Base-by-base conservation (phyloP, 2,113 vertebrate genomes). In the Peromyscus californicus region DNA sequence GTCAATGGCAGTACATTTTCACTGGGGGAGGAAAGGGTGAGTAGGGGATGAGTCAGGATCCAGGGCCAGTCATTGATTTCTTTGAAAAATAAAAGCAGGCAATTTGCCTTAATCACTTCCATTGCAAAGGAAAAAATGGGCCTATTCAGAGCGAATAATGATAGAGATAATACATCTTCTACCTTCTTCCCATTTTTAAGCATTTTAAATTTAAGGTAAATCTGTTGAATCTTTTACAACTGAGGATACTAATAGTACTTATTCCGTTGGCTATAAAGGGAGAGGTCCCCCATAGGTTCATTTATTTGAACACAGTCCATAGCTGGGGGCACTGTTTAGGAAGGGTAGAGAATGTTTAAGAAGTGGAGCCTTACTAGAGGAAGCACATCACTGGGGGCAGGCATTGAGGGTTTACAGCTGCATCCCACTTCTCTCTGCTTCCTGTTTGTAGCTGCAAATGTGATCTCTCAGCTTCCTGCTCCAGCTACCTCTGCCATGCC, bases 161-260 rank as follows among this genome's bases (percentile, higher is more conserved):
- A 95, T 65, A 24, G 54, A 94, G 24, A 80, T 45, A 82, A 90
- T 4, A 90, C 29, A 67, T 19, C 5, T 74, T 19, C 5, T 69
- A 92, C 86, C 51, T 94, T 94, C 10, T 93, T 85, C 31, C 48
- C 26, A 67, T 70, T 57, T 86, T 36, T 92, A 90, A 94, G 95
- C 59, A 97, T 76, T 76, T 80, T 88, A 33, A 83, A 88, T 72
- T 90, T 72, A 78, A 74, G 91, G 74, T 31, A 86, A 83, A 78
- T 33, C 51, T 82, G 4, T 61, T 80, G 79, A 85, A 70, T 88
- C 29, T 57, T 88, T 94, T 7, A 76, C 85, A 45, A 57, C 29
- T 91, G 39, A 13, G 21, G 3, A 72, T 91, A 92, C 45, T 89
- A 89, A 59, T 33, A 48, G 26, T 67, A 87, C 51, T 19, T 7